Conservation (phyloP, 2,888 invertebrate species). For the Bibio marci region DNA sequence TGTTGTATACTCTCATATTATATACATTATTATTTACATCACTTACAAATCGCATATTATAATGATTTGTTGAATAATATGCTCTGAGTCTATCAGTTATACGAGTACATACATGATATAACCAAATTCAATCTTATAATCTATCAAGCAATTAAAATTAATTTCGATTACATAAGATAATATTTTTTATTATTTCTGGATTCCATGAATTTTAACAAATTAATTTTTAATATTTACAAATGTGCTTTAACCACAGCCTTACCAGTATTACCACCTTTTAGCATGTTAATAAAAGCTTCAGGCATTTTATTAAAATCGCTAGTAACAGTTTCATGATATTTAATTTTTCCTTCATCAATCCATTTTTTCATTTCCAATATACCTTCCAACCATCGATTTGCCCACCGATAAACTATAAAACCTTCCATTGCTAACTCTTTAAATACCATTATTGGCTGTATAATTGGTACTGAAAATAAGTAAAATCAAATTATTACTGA, state of each 20-base stretch:
- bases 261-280: conserved; percentile 47
- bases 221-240: too few species aligned
- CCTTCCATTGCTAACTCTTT: conserved; percentile 46
- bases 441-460: conserved; percentile 37
- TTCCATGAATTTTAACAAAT: too few species aligned
- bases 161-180: too few species aligned
- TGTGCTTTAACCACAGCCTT: conserved; percentile 42
- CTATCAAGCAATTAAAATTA: too few species aligned
- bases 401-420: conserved; percentile 31
- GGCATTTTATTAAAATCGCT: conserved; percentile 60
- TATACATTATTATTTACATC: too few species aligned
- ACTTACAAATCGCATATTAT: too few species aligned
- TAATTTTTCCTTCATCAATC: conserved; percentile 50
- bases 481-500: background rate
- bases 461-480: conserved; percentile 14
- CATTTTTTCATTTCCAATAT: conserved; percentile 42
- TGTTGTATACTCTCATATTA: too few species aligned
- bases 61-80: too few species aligned
- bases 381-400: conserved; percentile 41
- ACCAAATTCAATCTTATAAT: too few species aligned
- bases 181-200: too few species aligned
- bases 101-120: too few species aligned
- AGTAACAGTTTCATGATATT: conserved; percentile 49
- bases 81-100: too few species aligned
- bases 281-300: conserved; percentile 45